phyloP scores from a whole-genome alignment of 2,797 vertebrate genomes.

The Anomalospiza imberbis region DNA sequence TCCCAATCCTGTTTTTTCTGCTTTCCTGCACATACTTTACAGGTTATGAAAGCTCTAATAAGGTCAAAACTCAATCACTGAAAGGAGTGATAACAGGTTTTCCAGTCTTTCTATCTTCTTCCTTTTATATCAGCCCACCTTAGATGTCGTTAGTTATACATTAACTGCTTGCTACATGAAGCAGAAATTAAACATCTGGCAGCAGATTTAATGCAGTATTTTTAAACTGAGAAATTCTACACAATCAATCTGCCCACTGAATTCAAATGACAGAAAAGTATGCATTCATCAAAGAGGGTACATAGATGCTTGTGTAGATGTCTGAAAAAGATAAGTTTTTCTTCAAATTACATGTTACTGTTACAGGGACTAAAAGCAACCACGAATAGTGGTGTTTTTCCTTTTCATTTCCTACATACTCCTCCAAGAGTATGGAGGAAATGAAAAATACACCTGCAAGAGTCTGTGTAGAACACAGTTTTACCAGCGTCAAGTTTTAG shows the following conservation, averaged over 20 bases:
- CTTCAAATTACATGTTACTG: neutral
- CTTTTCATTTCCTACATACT: too few relatives aligned
- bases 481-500: neutral
- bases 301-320: neutral
- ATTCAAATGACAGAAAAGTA: neutral
- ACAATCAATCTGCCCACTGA: neutral
- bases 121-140: neutral
- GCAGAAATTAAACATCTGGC: neutral
- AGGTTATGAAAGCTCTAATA: neutral
- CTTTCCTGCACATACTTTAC: neutral
- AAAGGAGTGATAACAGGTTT: neutral
- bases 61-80: neutral
- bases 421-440: neutral
- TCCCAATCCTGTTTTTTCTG: neutral
- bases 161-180: neutral
- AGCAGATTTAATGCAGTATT: neutral
- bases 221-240: neutral
- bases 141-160: neutral
- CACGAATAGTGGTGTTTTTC: neutral
- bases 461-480: accelerated
- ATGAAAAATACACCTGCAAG: neutral
- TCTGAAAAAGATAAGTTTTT: neutral
- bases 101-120: neutral
- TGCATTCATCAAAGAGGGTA: neutral
- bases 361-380: neutral